Conservation (phyloP, 2,113 vertebrate species). For the Cepphus grylle region DNA sequence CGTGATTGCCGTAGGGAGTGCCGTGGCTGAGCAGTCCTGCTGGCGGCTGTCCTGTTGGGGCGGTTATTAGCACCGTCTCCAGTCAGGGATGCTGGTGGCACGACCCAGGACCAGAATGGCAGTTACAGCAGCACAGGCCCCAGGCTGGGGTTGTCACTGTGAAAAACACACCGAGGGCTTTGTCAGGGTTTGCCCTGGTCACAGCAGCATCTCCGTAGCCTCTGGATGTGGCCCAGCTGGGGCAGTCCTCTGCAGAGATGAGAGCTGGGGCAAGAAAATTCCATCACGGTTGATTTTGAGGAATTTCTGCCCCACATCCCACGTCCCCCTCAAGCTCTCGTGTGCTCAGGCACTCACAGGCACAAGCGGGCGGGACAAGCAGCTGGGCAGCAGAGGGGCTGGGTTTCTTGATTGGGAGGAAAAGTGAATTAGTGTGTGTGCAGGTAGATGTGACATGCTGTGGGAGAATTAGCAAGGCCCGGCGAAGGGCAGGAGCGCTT, state of each 20-base stretch:
- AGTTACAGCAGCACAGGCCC: neutral
- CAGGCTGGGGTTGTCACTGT: too few species aligned
- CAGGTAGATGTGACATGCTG: neutral
- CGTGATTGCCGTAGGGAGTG: accelerated
- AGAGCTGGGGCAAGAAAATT: neutral
- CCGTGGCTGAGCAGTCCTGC: accelerated
- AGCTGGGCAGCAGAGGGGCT: neutral
- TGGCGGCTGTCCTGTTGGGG: neutral
- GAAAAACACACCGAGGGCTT: accelerated
- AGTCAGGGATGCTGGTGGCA: too few species aligned
- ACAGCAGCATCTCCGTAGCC: neutral
- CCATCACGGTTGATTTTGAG: neutral
- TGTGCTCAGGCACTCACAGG: neutral
- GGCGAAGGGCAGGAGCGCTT: neutral
- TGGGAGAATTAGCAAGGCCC: neutral
- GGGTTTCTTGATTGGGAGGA: neutral
- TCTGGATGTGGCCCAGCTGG: neutral
- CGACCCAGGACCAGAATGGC: neutral
- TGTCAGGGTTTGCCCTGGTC: neutral
- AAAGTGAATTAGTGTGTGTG: neutral
- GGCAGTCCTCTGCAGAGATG: accelerated
- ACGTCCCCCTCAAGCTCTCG: neutral
- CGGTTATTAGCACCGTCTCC: neutral
- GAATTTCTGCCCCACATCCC: neutral
- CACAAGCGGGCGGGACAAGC: neutral